Evolutionary conservation across 1,140 invertebrate genomes (phyloP).

Genomic region (Wiebesia pumilae): DNA sequence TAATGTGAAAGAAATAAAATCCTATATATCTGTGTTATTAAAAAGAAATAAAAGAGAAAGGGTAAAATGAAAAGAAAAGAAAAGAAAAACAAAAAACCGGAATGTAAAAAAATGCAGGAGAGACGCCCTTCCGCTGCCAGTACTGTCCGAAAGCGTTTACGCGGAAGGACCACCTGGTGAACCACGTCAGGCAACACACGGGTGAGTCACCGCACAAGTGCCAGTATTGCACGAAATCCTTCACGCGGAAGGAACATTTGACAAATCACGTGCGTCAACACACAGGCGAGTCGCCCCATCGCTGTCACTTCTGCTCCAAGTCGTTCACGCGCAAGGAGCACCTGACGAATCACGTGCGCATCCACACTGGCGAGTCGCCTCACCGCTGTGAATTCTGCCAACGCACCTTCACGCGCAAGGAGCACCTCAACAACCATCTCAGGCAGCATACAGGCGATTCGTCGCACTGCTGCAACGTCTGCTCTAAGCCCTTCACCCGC

Average conservation of each 20-base stretch:
- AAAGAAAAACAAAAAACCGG: slow-evolving; percentile 4
- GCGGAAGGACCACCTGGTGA: slow-evolving; percentile 80
- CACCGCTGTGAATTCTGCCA: slow-evolving; percentile 88
- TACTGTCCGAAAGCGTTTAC: slow-evolving; percentile 82
- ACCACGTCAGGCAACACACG: slow-evolving; percentile 83
- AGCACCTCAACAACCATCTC: slow-evolving; percentile 87
- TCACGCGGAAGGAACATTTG: slow-evolving; percentile 92
- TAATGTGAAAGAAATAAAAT: not conserved
- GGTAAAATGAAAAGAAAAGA: not conserved
- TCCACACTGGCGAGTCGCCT: slow-evolving; percentile 84
- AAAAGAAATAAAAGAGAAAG: slow-evolving; percentile 49
- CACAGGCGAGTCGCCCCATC: slow-evolving; percentile 87
- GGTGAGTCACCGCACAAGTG: slow-evolving; percentile 82
- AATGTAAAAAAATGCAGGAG: slow-evolving; percentile 63
- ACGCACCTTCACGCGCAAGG: slow-evolving; percentile 88
- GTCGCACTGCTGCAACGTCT: slow-evolving; percentile 89
- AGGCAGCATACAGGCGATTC: slow-evolving; percentile 93
- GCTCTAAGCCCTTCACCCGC: slow-evolving; percentile 89
- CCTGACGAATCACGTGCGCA: slow-evolving; percentile 84
- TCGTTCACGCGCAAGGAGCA: slow-evolving; percentile 90
- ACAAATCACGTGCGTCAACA: slow-evolving; percentile 89
- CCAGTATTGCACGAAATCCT: slow-evolving; percentile 82
- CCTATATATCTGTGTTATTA: not conserved
- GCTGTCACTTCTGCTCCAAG: slow-evolving; percentile 89
- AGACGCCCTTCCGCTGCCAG: slow-evolving; percentile 77